phyloP scores from a whole-genome alignment of 2,113 vertebrate species.

The Peromyscus californicus region DNA sequence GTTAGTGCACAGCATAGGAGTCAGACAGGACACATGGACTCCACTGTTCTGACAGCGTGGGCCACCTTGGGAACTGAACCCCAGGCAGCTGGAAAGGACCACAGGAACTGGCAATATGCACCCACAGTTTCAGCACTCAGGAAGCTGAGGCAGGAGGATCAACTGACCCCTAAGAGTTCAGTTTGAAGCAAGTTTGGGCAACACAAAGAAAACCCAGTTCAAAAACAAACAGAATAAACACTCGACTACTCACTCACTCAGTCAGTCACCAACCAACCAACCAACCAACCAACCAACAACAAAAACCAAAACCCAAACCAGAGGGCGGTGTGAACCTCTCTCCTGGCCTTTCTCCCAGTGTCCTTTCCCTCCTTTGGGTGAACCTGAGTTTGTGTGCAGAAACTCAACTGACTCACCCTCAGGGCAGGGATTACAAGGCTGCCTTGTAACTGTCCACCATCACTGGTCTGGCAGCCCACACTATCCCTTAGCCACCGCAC shows the following conservation, averaged over 20 bases:
- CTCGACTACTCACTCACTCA: too few relatives aligned
- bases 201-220: neutral
- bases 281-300: too few relatives aligned
- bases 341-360: neutral
- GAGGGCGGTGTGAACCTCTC: neutral
- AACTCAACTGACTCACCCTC: neutral
- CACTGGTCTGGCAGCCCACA: neutral
- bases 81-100: neutral
- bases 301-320: neutral
- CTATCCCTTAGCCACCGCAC: neutral
- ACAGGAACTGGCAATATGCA: neutral
- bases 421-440: neutral
- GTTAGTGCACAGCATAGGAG: accelerated
- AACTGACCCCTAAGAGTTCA: neutral
- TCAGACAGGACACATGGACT: neutral
- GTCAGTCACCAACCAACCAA: neutral
- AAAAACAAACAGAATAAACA: neutral
- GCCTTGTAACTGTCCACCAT: neutral
- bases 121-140: neutral
- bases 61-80: neutral
- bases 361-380: too few relatives aligned
- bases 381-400: neutral
- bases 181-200: neutral
- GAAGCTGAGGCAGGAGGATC: neutral
- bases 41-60: accelerated